Percentiles rank a stretch among this genome's conserved stretches.
These are phyloP conservation scores for Rhinichthys klamathensis DNA, from an alignment of 2,113 vertebrate genomes.

Conservation along the genomic window DNA sequence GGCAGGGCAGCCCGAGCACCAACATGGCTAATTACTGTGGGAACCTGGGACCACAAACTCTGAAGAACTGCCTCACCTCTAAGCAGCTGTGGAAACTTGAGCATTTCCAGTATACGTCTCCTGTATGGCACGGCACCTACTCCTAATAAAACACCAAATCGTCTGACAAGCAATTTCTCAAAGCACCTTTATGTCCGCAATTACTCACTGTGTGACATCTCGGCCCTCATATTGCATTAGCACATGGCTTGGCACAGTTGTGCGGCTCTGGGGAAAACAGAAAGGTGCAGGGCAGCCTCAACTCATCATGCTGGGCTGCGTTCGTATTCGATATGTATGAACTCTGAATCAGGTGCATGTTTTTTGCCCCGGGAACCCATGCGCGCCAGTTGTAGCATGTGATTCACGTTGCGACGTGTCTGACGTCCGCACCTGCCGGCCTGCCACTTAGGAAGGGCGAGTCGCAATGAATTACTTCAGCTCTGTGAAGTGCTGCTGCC, in stretches of 20 bases:
- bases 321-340: constrained; percentile 26
- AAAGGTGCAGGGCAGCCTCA: background rate
- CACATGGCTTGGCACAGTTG: background rate
- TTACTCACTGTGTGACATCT: constrained; percentile 31
- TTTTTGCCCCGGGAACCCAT: background rate
- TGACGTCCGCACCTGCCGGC: constrained; percentile 37
- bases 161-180: constrained; percentile 46
- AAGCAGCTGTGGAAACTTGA: background rate
- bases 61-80: constrained; percentile 15
- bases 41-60: constrained; percentile 45
- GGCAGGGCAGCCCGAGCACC: constrained; percentile 38
- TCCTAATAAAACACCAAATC: constrained; percentile 44
- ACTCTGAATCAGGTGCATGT: constrained; percentile 22
- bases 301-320: background rate
- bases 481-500: constrained; percentile 43
- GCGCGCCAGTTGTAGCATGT: constrained; percentile 35
- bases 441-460: constrained; percentile 26
- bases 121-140: constrained; percentile 15
- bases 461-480: constrained; percentile 59
- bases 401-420: constrained; percentile 45
- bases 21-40: constrained; percentile 56
- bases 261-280: constrained; percentile 8
- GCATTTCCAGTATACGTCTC: constrained; percentile 7
- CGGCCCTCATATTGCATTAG: background rate
- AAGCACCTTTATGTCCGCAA: constrained; percentile 35